Evolutionary conservation across 2,113 vertebrate species (phyloP).

Genomic region (Caloenas nicobarica): DNA sequence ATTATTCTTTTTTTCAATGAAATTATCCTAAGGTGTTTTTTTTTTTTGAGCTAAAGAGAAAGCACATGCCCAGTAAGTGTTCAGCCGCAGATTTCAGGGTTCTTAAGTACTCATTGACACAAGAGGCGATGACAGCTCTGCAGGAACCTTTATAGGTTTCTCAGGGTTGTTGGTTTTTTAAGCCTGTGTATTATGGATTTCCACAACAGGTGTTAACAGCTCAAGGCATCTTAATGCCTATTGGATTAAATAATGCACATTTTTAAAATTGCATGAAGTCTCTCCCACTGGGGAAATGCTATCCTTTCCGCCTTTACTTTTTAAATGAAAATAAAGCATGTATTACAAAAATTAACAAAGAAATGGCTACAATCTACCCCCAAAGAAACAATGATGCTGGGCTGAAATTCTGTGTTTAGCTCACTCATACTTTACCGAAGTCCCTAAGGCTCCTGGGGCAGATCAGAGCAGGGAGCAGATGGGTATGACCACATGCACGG

Average conservation of each 20-base stretch:
- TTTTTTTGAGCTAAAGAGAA: not conserved
- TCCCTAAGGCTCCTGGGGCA: not conserved
- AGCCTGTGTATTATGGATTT: slow-evolving; percentile 51
- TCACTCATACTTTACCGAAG: not conserved
- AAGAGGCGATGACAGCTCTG: not conserved
- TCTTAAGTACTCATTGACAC: slow-evolving; percentile 44
- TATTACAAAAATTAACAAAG: not conserved
- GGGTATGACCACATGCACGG: fast-evolving
- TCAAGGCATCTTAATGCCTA: slow-evolving; percentile 57
- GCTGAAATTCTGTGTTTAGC: not conserved
- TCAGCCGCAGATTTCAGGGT: slow-evolving; percentile 41
- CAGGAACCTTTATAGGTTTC: slow-evolving; percentile 23
- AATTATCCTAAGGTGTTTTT: not conserved
- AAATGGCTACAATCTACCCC: not conserved
- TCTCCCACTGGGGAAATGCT: slow-evolving; percentile 30
- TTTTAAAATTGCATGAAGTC: slow-evolving; percentile 65
- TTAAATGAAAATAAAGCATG: not conserved
- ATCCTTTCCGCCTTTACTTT: not conserved
- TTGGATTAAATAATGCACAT: slow-evolving; percentile 65
- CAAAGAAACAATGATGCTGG: not conserved
- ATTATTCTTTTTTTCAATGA: not conserved
- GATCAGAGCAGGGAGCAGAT: not conserved
- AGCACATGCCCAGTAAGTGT: not conserved
- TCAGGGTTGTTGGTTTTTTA: slow-evolving; percentile 54
- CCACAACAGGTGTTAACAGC: slow-evolving; percentile 60